Evolutionary conservation across 2,888 invertebrate species (phyloP), one percentile per base, ranked within the genome.

Genomic region (Tachystola acroxantha): DNA sequence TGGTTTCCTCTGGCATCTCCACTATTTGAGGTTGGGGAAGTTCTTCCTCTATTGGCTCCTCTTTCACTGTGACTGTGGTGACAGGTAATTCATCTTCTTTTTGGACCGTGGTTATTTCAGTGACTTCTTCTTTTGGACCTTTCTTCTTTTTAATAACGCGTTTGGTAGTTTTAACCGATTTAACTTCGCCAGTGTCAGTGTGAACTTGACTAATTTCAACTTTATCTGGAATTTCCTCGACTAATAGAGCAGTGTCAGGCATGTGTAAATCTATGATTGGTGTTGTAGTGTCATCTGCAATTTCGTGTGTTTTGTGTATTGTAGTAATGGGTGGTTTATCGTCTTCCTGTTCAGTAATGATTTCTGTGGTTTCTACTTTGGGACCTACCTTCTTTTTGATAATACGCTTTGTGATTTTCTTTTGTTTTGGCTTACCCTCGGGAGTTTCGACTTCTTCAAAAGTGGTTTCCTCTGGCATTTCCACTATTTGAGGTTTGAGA

Each of bases 121-220:
- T 50, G 13, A 56, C 65, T 50, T 84, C 81, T 32, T 75, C 59
- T 39, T 85, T 82, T 0, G 58, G 56, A 2, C 79, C 88, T 36
- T 70, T 75, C 39, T 62, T 69, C 34, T 79, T 80, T 3, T n/a
- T 6, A 2, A 86, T 74, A 1, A 72, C 65, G 1, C 80, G 80
- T 41, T 74, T 88, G 5, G 77, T 82, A 0, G 68, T 68, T 2
- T 62, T 68, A 1, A 56, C 34, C 0, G 40, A 46, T 5, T 48
- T 40, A 0, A 43, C 14, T 7, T 64, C 68, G 2, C 68, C 71
- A 45, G 63, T 53, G 32, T 64, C 45, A 1, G 78, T 75, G 3
- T 65, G 60, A 9, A 77, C 70, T 51, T 80, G 73, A 5, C 76
- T 74, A 1, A 77, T 48, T 19, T 69, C 65, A 1, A 74, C 59